Conservation (phyloP, 2,113 vertebrate species). For the Cinclus mexicanus region DNA sequence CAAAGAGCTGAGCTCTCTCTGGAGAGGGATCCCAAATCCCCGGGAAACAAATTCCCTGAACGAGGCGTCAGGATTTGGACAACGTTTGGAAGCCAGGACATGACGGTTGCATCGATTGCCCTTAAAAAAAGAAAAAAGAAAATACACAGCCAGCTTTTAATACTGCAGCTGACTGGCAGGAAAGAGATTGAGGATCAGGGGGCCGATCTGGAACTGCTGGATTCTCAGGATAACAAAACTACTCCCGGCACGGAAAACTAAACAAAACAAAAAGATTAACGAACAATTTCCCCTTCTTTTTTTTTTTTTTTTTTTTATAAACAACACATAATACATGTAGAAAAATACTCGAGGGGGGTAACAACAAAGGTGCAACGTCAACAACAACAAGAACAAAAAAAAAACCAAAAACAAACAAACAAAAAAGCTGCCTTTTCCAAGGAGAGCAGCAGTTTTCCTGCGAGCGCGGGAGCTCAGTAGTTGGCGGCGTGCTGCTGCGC, state of each 20-base stretch:
- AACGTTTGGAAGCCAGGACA: background rate
- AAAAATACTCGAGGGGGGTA: conserved; percentile 64
- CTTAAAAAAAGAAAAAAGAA: conserved; percentile 4
- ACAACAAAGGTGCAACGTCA: conserved; percentile 72
- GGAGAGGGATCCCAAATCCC: background rate
- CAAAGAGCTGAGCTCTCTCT: background rate
- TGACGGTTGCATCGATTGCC: background rate
- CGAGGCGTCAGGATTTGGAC: background rate
- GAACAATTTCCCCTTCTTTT: conserved; percentile 12
- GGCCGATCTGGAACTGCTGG: background rate
- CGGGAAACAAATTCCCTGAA: background rate
- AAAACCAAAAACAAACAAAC: no score
- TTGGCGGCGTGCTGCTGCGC: conserved; percentile 62
- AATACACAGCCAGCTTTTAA: background rate
- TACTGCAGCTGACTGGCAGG: background rate
- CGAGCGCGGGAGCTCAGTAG: background rate
- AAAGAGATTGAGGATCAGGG: background rate
- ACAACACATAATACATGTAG: conserved; percentile 68
- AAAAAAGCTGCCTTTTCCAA: conserved; percentile 70
- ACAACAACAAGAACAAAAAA: background rate
- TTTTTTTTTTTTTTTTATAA: conserved; percentile 53
- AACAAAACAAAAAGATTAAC: background rate
- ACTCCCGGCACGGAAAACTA: background rate
- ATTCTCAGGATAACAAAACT: conserved; percentile 46
- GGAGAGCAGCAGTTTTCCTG: no score